phyloP scores from a whole-genome alignment of 2,797 vertebrate genomes.

The Sebastes iracundus region DNA sequence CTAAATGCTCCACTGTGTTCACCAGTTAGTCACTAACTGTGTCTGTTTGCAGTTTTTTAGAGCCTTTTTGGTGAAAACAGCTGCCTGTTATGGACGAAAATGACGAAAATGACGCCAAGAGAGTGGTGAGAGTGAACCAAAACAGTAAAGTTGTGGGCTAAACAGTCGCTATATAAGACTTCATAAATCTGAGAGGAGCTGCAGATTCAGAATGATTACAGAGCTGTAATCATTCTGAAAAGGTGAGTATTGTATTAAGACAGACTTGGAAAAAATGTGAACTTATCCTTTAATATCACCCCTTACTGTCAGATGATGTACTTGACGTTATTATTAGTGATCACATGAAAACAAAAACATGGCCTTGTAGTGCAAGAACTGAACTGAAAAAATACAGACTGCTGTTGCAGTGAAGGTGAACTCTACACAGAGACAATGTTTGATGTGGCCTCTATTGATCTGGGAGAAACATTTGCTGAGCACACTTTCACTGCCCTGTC shows the following conservation, averaged over 20 bases:
- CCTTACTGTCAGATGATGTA: background rate
- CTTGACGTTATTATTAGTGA: background rate
- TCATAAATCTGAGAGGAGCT: background rate
- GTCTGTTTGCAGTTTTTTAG: background rate
- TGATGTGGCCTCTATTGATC: conserved; percentile 23
- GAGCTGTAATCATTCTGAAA: too few relatives aligned
- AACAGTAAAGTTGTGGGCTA: background rate
- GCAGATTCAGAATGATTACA: background rate
- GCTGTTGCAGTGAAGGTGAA: background rate
- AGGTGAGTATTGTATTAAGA: background rate
- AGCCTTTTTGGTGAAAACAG: background rate
- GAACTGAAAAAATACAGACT: background rate
- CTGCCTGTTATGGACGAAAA: background rate
- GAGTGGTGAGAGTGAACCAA: background rate
- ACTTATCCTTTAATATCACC: background rate
- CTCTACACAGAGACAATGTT: background rate
- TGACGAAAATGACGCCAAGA: accelerated
- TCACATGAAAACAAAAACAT: background rate
- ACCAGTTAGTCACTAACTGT: background rate
- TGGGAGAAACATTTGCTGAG: background rate
- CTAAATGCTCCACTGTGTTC: background rate
- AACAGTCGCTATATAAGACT: background rate
- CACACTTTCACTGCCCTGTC: background rate
- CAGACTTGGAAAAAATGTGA: background rate
- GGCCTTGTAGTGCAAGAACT: background rate